Evolutionary conservation across 2,797 vertebrate species (phyloP), one percentile per base, ranked within the genome.

Genomic region (Morus bassanus): DNA sequence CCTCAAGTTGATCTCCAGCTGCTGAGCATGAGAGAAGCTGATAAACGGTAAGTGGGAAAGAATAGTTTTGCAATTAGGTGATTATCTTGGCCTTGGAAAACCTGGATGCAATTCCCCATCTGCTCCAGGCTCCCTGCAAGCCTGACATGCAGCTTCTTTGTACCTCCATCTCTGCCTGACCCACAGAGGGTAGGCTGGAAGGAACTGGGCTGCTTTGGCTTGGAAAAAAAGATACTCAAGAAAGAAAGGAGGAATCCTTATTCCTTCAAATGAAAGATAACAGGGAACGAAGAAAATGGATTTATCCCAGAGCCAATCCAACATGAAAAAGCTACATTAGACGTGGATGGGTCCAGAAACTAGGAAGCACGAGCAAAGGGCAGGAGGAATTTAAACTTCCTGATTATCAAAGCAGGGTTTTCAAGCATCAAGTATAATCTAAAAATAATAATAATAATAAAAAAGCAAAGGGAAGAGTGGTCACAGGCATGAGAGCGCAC

Each of bases 301-400:
- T 94, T 93, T 91, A 85, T 79, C 22, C 30, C 19, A n/a, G 57
- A 90, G 59, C 43, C 79, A 88, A 65, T 1, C 16, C 21, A 31
- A 94, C 54, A 51, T 51, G 33, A 84, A 91, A 88, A 93, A 68
- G 35, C 89, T 68, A 28, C 39, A 13, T 84, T 61, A 94, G 56
- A 68, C 4, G 18, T 46, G 53, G 79, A 92, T 22, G 24, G 69
- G 30, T 43, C 65, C 79, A 91, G 76, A 85, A 91, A 84, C 54
- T 50, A 91, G 87, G 68, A 94, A 96, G 60, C 50, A 41, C 28
- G 50, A 79, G 61, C 19, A 9, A 81, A 91, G 72, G 2, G 33
- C 91, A 83, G 73, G 50, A 87, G 39, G 96, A 92, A 96, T 94
- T 92, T 86, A 86, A 94, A 84, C 76, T 93, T 96, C 94, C 94